phyloP scores from a whole-genome alignment of 92 coral and sea anemone genomes.

The Bergia sp. region DNA sequence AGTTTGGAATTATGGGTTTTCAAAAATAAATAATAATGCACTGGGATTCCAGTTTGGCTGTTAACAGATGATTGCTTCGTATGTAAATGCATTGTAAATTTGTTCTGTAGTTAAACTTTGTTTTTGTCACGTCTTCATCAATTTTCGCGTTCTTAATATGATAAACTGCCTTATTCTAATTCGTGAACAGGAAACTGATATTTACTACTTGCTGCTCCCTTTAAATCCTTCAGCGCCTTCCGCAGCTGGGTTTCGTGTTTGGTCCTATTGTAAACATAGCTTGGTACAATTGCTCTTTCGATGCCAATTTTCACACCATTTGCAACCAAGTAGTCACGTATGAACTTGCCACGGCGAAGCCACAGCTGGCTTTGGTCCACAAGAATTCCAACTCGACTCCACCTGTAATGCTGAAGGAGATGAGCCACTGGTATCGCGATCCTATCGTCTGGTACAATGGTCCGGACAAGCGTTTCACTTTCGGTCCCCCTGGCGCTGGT shows the following conservation, averaged over 20 bases:
- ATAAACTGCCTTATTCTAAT: too few relatives aligned
- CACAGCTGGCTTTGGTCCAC: constrained; percentile 63
- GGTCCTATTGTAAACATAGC: constrained; percentile 42
- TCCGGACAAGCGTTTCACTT: constrained; percentile 77
- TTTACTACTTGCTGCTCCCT: constrained; percentile 67
- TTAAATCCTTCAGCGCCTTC: constrained; percentile 47
- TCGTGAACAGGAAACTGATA: neutral
- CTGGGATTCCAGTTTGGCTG: too few relatives aligned
- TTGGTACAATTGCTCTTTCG: constrained; percentile 35
- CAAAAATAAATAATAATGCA: too few relatives aligned
- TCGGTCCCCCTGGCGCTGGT: constrained; percentile 47
- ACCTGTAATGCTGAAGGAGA: constrained; percentile 66
- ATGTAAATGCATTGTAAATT: too few relatives aligned
- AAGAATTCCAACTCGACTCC: constrained; percentile 72
- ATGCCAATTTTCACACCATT: constrained; percentile 57
- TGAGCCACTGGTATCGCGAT: constrained; percentile 55
- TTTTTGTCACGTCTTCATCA: too few relatives aligned
- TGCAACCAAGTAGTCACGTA: constrained; percentile 45
- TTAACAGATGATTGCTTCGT: too few relatives aligned
- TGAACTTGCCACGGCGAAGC: constrained; percentile 58
- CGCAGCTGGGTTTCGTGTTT: constrained; percentile 48
- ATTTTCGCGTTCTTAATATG: too few relatives aligned
- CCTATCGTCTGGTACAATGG: constrained; percentile 69
- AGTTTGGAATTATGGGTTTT: too few relatives aligned
- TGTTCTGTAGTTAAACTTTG: too few relatives aligned